Evolutionary conservation across 2,888 invertebrate species (phyloP).

Genomic region (Deroplatys truncata): DNA sequence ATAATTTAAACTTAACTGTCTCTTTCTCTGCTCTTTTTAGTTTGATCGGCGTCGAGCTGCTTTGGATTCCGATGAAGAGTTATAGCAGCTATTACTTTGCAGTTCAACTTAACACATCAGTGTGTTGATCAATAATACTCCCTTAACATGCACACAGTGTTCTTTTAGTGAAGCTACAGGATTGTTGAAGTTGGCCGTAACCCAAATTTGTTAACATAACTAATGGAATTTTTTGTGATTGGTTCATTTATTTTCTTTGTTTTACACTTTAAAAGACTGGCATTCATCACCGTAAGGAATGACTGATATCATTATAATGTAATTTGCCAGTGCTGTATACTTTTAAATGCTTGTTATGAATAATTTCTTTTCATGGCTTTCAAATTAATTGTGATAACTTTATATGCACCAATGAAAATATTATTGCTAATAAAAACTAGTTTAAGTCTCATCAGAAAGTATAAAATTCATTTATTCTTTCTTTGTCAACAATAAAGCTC

Average conservation of each 20-base stretch:
- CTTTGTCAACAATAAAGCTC: no score
- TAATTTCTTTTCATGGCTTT: no score
- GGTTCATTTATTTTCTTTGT: neutral
- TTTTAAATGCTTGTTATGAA: no score
- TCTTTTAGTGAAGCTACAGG: neutral
- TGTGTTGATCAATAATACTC: neutral
- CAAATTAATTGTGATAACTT: no score
- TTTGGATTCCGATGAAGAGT: constrained; percentile 73
- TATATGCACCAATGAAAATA: neutral
- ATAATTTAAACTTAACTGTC: neutral
- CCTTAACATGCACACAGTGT: neutral
- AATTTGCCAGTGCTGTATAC: no score
- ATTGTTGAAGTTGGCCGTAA: neutral
- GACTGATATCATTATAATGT: neutral
- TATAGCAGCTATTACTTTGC: constrained; percentile 27
- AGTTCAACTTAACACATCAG: neutral
- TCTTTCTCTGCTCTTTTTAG: constrained; percentile 43
- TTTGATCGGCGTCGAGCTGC: constrained; percentile 87
- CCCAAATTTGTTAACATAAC: neutral
- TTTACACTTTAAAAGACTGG: neutral
- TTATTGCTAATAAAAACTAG: no score
- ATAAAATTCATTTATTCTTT: no score
- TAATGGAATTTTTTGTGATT: neutral
- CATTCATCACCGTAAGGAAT: neutral
- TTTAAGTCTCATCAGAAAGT: no score